Conservation (phyloP, 2,797 vertebrate species). For the Halcyon smyrnensis region DNA sequence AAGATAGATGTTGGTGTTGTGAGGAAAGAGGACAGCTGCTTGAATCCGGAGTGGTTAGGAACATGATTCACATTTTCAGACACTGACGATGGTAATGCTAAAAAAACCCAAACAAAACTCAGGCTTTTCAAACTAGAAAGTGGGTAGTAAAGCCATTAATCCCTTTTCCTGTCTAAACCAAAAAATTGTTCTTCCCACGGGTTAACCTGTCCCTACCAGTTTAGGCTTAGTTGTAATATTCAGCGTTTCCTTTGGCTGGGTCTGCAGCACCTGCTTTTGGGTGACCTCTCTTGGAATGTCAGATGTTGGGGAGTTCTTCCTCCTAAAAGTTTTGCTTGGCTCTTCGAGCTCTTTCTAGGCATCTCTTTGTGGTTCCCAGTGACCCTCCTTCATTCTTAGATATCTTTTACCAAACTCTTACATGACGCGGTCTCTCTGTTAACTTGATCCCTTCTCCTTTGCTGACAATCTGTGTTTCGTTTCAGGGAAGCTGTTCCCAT, state of each 20-base stretch:
- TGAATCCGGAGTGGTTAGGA: background rate
- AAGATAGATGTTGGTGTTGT: background rate
- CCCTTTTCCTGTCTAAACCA: background rate
- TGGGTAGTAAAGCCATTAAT: background rate
- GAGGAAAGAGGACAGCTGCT: background rate
- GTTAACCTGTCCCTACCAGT: background rate
- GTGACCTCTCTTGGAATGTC: background rate
- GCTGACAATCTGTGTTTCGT: slow-evolving; percentile 58
- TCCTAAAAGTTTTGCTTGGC: background rate
- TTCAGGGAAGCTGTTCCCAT: slow-evolving; percentile 79
- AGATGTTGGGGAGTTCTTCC: background rate
- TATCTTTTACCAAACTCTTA: background rate
- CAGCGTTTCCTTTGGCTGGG: background rate
- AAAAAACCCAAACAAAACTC: background rate
- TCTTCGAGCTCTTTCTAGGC: background rate
- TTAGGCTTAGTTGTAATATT: background rate
- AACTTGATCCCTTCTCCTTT: background rate
- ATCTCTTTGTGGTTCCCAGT: background rate
- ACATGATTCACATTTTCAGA: accelerated
- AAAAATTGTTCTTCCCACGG: background rate
- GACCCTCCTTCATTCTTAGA: background rate
- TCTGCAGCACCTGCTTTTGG: background rate
- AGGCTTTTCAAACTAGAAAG: background rate
- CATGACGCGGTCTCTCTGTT: background rate
- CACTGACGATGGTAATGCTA: background rate